These are phyloP conservation scores for Chelmon rostratus DNA, from an alignment of 2,797 vertebrate species.

Conservation along the genomic window DNA sequence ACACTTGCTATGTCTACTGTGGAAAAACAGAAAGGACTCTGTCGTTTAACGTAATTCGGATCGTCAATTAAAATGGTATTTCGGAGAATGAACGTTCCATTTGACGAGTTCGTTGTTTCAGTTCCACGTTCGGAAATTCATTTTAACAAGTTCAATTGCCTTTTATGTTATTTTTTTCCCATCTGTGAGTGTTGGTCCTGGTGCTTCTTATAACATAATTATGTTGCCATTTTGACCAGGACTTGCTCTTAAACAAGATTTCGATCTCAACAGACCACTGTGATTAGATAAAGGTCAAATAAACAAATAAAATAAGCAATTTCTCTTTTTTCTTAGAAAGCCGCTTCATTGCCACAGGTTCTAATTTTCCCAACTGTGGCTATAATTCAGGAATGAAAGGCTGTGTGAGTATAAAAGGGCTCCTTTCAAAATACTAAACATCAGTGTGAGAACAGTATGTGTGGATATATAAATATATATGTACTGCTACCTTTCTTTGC, in stretches of 20 bases:
- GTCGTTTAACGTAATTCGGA: neutral
- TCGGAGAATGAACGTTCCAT: neutral
- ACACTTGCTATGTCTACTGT: slow-evolving; percentile 6
- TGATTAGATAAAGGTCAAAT: slow-evolving; percentile 60
- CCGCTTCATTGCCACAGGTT: neutral
- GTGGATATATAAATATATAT: neutral
- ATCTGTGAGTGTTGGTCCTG: slow-evolving; percentile 10
- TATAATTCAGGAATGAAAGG: slow-evolving; percentile 18
- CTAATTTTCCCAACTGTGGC: slow-evolving; percentile 3
- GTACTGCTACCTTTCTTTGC: slow-evolving; percentile 2
- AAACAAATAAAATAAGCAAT: slow-evolving; percentile 14
- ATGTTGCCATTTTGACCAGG: slow-evolving; percentile 35
- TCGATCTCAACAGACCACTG: slow-evolving; percentile 41
- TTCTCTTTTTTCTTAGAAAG: neutral
- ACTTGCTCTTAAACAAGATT: slow-evolving; percentile 51
- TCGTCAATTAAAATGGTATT: neutral
- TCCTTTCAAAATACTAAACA: slow-evolving; percentile 28
- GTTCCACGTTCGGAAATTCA: neutral
- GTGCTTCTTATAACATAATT: slow-evolving; percentile 39
- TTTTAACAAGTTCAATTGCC: slow-evolving; percentile 1
- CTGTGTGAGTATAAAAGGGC: slow-evolving; percentile 1
- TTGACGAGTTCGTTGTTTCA: neutral
- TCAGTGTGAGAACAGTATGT: neutral
- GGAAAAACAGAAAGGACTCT: slow-evolving; percentile 6
- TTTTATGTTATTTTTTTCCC: neutral